Percentiles rank a stretch among this genome's conserved stretches.
Evolutionary conservation across 2,888 invertebrate species (phyloP).

Genomic region (Chrysodeixis includens): DNA sequence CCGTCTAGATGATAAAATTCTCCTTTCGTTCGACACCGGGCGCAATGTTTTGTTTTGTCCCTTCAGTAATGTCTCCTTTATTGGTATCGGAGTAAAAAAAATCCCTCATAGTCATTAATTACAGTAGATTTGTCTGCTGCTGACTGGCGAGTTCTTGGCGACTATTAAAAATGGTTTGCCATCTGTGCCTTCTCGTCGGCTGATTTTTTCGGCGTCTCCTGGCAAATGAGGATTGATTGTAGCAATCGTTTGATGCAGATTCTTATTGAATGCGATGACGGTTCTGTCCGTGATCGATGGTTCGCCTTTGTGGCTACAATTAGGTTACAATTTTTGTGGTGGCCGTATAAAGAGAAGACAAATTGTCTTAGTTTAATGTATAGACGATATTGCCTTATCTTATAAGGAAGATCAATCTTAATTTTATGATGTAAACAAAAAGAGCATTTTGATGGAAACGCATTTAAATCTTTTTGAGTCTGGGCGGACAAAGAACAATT

Average conservation of each 20-base stretch:
- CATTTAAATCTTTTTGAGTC: not conserved
- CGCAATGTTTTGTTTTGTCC: conserved; percentile 84
- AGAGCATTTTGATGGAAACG: not conserved
- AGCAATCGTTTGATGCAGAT: conserved; percentile 85
- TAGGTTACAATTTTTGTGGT: conserved; percentile 54
- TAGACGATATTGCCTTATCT: conserved; percentile 18
- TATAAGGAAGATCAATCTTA: conserved; percentile 16
- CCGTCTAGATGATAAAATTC: conserved; percentile 89
- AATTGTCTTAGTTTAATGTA: conserved; percentile 30
- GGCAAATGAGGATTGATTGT: conserved; percentile 87
- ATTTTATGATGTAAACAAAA: not conserved
- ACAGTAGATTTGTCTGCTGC: conserved; percentile 84
- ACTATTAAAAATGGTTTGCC: conserved; percentile 84
- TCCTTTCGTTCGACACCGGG: conserved; percentile 88
- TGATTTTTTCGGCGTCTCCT: conserved; percentile 61
- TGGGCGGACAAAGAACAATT: not conserved
- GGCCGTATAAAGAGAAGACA: conserved; percentile 33
- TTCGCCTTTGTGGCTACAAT: conserved; percentile 57
- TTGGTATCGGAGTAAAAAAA: conserved; percentile 81
- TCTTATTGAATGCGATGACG: conserved; percentile 77
- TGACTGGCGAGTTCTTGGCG: conserved; percentile 84
- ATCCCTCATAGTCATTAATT: conserved; percentile 86
- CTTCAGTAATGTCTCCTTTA: conserved; percentile 82
- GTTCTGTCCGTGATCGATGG: conserved; percentile 79
- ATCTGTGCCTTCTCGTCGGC: conserved; percentile 72